A percentile compares a stretch with the other conserved stretches of the same genome.
phyloP scores from a whole-genome alignment of 2,888 invertebrate species.

The Pollenia amentaria region DNA sequence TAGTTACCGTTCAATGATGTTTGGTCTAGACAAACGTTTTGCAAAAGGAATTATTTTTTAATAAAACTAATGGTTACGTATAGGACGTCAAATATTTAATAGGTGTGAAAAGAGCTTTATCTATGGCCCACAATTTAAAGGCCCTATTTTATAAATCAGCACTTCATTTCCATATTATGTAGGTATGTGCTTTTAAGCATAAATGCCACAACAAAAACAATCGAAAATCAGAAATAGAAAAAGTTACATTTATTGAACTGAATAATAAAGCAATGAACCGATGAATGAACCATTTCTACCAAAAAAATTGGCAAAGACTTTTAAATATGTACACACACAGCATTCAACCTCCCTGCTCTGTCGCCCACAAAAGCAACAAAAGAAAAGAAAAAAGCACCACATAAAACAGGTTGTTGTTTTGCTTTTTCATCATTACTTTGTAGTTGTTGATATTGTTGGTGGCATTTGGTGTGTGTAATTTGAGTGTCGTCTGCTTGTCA shows the following conservation, averaged over 20 bases:
- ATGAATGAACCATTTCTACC: conserved; percentile 18
- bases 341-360: not conserved
- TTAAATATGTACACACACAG: not conserved
- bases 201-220: not conserved
- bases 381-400: not conserved
- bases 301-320: conserved; percentile 19
- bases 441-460: conserved; percentile 4
- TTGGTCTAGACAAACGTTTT: too few relatives aligned
- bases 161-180: not conserved
- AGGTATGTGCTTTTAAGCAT: not conserved
- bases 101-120: too few relatives aligned
- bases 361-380: not conserved
- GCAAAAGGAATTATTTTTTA: too few relatives aligned
- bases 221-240: not conserved
- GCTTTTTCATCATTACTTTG: not conserved
- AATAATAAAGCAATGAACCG: conserved; percentile 26
- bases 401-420: conserved; percentile 9
- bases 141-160: not conserved
- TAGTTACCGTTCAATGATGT: too few relatives aligned
- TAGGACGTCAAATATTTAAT: too few relatives aligned
- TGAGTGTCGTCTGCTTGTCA: conserved; percentile 67
- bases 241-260: conserved; percentile 29
- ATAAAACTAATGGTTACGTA: too few relatives aligned
- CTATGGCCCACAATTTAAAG: not conserved
- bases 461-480: conserved; percentile 53